phyloP scores from a whole-genome alignment of 2,888 invertebrate genomes.

The Brassicogethes aeneus region DNA sequence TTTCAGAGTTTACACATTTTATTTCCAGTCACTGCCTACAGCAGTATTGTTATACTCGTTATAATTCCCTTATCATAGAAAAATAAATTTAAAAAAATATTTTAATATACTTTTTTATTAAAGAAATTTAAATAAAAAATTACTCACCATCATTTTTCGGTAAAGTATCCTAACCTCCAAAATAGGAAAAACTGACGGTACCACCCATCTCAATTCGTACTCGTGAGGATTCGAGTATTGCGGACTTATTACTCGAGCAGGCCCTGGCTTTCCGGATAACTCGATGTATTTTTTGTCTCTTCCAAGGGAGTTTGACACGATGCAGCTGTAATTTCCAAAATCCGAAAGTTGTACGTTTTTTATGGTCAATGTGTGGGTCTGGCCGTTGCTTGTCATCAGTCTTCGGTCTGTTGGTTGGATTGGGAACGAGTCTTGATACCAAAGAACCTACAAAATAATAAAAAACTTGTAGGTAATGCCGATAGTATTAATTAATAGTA shows the following conservation, averaged over 20 bases:
- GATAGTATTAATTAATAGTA: slow-evolving; percentile 2
- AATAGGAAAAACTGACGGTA: slow-evolving; percentile 56
- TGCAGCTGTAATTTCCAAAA: slow-evolving; percentile 51
- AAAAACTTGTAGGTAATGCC: too few species aligned
- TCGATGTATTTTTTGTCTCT: slow-evolving; percentile 47
- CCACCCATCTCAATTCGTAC: slow-evolving; percentile 57
- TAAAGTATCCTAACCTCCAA: slow-evolving; percentile 56
- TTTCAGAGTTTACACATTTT: too few species aligned
- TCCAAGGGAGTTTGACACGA: slow-evolving; percentile 39
- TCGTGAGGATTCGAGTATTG: slow-evolving; percentile 51
- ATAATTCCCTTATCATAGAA: too few species aligned
- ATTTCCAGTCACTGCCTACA: too few species aligned
- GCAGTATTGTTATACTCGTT: too few species aligned
- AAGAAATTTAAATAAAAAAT: too few species aligned
- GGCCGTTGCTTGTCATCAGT: slow-evolving; percentile 50
- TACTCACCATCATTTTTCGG: slow-evolving; percentile 51
- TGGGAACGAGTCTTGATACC: slow-evolving; percentile 57
- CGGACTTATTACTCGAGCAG: slow-evolving; percentile 53
- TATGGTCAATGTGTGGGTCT: slow-evolving; percentile 50
- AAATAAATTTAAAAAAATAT: too few species aligned
- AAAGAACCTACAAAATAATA: slow-evolving; percentile 45
- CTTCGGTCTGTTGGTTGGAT: slow-evolving; percentile 54
- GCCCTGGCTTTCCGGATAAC: slow-evolving; percentile 55
- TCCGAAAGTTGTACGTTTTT: slow-evolving; percentile 52
- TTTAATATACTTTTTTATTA: too few species aligned